phyloP scores from a whole-genome alignment of 2,888 invertebrate genomes.

The Rhingia campestris region DNA sequence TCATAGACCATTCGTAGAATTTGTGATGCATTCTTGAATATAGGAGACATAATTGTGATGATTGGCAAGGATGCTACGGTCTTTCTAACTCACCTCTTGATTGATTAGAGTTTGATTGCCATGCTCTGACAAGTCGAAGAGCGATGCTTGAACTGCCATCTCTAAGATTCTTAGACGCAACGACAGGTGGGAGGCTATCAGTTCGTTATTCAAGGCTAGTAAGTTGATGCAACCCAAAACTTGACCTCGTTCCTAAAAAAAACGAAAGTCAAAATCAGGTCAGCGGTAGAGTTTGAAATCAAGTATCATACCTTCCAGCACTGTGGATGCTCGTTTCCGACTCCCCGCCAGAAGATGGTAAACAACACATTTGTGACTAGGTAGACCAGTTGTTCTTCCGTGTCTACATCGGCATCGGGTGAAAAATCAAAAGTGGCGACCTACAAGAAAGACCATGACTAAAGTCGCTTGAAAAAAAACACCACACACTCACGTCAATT shows the following conservation, averaged over 20 bases:
- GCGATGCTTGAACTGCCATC: conserved; percentile 85
- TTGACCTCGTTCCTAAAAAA: conserved; percentile 83
- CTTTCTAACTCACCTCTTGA: conserved; percentile 80
- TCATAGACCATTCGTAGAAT: conserved; percentile 85
- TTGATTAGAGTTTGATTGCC: conserved; percentile 82
- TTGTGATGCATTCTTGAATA: conserved; percentile 83
- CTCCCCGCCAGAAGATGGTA: conserved; percentile 86
- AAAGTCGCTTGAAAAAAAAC: neutral
- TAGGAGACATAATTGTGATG: neutral
- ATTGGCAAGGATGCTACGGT: neutral
- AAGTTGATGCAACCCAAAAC: conserved; percentile 85
- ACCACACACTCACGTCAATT: conserved; percentile 76
- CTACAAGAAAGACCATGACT: conserved; percentile 1
- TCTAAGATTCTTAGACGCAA: conserved; percentile 85
- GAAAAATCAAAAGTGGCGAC: conserved; percentile 78
- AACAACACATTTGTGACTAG: conserved; percentile 85
- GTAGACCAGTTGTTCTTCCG: conserved; percentile 85
- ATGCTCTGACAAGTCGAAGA: conserved; percentile 84
- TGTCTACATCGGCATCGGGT: conserved; percentile 81
- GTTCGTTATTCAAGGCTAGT: conserved; percentile 84
- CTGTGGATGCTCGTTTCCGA: conserved; percentile 84
- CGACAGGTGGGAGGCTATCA: conserved; percentile 84
- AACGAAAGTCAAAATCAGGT: neutral
- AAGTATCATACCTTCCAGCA: conserved; percentile 83
- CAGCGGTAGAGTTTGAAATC: conserved; percentile 75